Base-by-base conservation (phyloP, 2,113 vertebrate species). In the Rhipidura dahli region DNA sequence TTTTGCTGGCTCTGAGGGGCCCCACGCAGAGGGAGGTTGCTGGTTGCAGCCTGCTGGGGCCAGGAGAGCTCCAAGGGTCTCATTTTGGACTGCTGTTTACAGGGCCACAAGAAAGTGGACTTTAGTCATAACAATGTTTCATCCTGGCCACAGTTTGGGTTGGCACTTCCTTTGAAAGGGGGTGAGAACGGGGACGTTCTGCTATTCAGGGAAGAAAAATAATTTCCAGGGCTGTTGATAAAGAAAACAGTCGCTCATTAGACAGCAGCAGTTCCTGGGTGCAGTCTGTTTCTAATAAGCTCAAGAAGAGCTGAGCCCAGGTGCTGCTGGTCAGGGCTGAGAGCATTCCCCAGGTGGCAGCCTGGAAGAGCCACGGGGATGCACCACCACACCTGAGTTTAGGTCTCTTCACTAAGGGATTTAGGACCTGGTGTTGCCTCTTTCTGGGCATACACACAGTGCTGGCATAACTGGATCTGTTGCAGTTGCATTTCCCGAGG, bases 171-270 rank as follows among this genome's bases (percentile, higher is more conserved):
- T 59, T 35, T 33, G 31, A 3, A 60, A 68, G 30, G 13, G 13
- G 11, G 15, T 35, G 35, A 50, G 20, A 35, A 57, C 10, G 35
- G 45, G 33, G 37, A 33, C 18, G 9, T 31, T 50, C 33, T 22
- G 22, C 37, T 31, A 12, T 18, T 37, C 17, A 31, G 44, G 63
- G 17, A 77, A 59, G 45, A 60, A 44, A 68, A 59, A 22, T 12
- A 27, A 76, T 44, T 66, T 37, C 26, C 53, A 33, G 59, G 37
- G 14, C 31, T 33, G 17, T 37, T 27, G 27, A 27, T 51, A 12
- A 22, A 27, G 45, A 15, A 33, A 68, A 7, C 11, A 21, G 61
- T 27, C 14, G 6, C 9, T 66, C 1, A 0, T 42, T 17, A 22
- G 35, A 35, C 8, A 59, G 37, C 51, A 59, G 37, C 44, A 68